A percentile compares a stretch with the other conserved stretches of the same genome.
These are phyloP conservation scores for Ibycter americanus DNA, from an alignment of 2,797 vertebrate species.

Conservation along the genomic window DNA sequence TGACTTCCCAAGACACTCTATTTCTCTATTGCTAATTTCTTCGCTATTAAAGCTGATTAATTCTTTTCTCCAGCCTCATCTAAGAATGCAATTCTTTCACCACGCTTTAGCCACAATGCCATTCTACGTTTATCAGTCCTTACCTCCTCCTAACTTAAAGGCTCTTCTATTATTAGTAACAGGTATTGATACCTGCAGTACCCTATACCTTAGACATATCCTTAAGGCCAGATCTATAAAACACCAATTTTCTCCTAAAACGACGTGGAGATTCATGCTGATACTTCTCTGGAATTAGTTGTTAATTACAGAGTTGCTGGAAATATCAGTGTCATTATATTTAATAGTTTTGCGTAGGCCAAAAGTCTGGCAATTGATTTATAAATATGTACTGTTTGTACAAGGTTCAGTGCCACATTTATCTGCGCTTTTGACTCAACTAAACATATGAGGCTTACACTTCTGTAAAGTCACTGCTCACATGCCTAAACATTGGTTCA, in stretches of 20 bases:
- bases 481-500: neutral
- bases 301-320: neutral
- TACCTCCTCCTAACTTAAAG: neutral
- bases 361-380: neutral
- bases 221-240: neutral
- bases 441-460: neutral
- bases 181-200: neutral
- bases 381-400: neutral
- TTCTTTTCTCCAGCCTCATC: neutral
- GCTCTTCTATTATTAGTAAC: neutral
- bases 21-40: neutral
- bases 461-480: neutral
- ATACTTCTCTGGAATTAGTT: neutral
- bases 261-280: neutral
- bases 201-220: neutral
- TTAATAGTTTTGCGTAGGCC: neutral
- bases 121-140: neutral
- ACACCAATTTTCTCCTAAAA: neutral
- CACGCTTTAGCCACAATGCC: neutral
- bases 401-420: neutral
- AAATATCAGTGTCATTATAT: neutral
- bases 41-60: neutral
- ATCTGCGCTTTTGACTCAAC: neutral
- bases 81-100: neutral
- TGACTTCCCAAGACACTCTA: neutral